These are phyloP conservation scores for Epirrhoe alternata DNA, from an alignment of 2,888 invertebrate species.

Conservation along the genomic window DNA sequence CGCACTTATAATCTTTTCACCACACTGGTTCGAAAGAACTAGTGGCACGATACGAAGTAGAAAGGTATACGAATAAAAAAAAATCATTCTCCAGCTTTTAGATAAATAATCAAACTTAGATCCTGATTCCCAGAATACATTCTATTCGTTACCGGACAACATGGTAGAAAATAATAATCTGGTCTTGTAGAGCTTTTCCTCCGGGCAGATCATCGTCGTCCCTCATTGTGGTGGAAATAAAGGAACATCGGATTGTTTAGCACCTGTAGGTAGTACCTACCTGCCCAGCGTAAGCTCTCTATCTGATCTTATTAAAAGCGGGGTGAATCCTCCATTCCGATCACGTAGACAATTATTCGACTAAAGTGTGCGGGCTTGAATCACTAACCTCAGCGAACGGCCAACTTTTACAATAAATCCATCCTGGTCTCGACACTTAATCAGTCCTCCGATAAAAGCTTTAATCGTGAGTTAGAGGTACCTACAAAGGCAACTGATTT, in stretches of 20 bases:
- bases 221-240: conserved; percentile 8
- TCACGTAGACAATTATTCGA: conserved; percentile 85
- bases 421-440: conserved; percentile 83
- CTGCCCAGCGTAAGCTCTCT: conserved; percentile 63
- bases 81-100: no score
- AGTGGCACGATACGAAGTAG: no score
- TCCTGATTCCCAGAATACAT: neutral
- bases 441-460: conserved; percentile 83
- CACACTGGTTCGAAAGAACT: no score
- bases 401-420: conserved; percentile 85
- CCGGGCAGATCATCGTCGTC: neutral
- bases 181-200: neutral
- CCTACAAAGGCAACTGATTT: conserved; percentile 69
- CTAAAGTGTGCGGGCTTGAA: conserved; percentile 83
- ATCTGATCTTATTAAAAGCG: conserved; percentile 81
- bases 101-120: neutral
- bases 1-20: no score
- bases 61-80: no score
- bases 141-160: neutral
- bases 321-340: conserved; percentile 75
- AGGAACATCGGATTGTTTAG: conserved; percentile 13
- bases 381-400: conserved; percentile 82
- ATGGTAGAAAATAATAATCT: neutral
- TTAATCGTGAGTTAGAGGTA: conserved; percentile 80
- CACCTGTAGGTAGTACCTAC: conserved; percentile 52